Conservation (phyloP, 2,797 vertebrate genomes). For the Perodicticus potto region DNA sequence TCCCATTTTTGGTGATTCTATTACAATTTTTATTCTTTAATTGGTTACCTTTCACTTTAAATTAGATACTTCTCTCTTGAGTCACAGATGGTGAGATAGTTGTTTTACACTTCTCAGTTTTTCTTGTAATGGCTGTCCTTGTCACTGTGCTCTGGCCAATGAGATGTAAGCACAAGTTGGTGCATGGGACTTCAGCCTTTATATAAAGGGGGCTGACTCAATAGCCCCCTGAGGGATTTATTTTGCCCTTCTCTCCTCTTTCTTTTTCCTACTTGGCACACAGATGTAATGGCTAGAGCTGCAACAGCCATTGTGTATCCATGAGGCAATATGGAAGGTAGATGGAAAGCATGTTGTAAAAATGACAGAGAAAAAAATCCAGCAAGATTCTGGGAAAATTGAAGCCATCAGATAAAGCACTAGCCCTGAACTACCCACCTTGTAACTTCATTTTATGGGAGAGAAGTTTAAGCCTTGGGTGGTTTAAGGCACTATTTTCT, state of each 20-base stretch:
- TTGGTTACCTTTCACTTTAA: constrained; percentile 37
- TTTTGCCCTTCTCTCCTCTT: neutral
- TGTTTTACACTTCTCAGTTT: neutral
- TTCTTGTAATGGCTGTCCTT: neutral
- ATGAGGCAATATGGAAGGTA: neutral
- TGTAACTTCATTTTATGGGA: neutral
- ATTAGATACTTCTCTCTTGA: constrained; percentile 1
- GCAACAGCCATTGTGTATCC: neutral
- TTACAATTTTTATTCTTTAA: constrained; percentile 47
- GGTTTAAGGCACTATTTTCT: neutral
- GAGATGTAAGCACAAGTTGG: neutral
- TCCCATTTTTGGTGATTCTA: neutral
- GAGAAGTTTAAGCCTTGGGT: neutral
- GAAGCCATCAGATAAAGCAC: neutral
- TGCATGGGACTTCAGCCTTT: neutral
- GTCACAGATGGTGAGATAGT: neutral
- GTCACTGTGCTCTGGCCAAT: neutral
- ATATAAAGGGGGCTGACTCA: neutral
- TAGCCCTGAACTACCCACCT: neutral
- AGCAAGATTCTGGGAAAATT: neutral
- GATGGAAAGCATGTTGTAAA: neutral
- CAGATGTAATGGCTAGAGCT: neutral
- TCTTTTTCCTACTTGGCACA: neutral
- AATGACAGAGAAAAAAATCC: constrained; percentile 38
- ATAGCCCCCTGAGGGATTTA: neutral